phyloP scores from a whole-genome alignment of 2,113 vertebrate genomes.

The Maccullochella peelii region DNA sequence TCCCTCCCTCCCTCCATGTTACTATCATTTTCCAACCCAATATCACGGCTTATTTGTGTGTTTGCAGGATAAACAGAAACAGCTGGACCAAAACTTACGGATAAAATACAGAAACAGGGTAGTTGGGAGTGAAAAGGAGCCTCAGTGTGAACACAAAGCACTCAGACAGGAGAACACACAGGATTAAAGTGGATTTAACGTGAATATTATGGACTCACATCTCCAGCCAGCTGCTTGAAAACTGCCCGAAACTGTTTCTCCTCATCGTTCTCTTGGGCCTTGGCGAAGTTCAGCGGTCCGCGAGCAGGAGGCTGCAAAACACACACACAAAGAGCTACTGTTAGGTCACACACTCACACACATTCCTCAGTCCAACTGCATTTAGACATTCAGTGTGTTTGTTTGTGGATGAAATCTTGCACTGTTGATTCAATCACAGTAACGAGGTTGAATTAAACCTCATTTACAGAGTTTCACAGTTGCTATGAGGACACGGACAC shows the following conservation, averaged over 20 bases:
- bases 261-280: slow-evolving; percentile 87
- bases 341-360: slow-evolving; percentile 25
- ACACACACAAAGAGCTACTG: slow-evolving; percentile 42
- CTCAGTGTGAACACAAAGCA: background rate
- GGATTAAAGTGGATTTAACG: background rate
- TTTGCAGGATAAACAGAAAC: background rate
- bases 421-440: background rate
- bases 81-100: too few relatives aligned
- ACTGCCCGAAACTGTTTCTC: slow-evolving; percentile 87
- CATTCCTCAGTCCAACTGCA: background rate
- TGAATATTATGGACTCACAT: slow-evolving; percentile 77
- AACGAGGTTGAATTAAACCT: background rate
- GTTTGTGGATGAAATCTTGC: slow-evolving; percentile 39
- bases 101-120: background rate
- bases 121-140: background rate
- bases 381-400: background rate
- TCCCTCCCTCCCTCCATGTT: background rate
- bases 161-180: background rate
- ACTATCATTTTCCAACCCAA: background rate
- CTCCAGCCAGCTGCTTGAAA: slow-evolving; percentile 92
- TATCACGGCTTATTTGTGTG: background rate
- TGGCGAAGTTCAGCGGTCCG: slow-evolving; percentile 70
- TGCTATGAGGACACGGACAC: too few relatives aligned
- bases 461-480: background rate
- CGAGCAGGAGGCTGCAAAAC: slow-evolving; percentile 75